A percentile compares a stretch with the other conserved stretches of the same genome.
Conservation (phyloP, 2,113 vertebrate species). For the Plecturocebus donacophilus region DNA sequence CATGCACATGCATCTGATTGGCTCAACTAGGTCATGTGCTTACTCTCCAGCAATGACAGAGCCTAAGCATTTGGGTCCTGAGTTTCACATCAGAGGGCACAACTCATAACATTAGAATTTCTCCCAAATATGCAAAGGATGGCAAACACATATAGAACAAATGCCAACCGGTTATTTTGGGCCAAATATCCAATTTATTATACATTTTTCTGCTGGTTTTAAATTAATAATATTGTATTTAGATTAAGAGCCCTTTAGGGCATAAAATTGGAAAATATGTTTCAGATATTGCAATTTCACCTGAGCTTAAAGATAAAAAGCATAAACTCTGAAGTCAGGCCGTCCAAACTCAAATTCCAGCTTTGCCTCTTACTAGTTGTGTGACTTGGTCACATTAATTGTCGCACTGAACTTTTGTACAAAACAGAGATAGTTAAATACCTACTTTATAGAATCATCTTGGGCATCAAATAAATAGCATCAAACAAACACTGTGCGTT, state of each 20-base stretch:
- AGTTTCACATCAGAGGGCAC: not conserved
- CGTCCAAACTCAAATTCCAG: not conserved
- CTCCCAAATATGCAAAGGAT: not conserved
- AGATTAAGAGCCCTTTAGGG: not conserved
- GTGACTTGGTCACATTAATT: not conserved
- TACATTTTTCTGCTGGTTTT: not conserved
- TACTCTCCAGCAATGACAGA: not conserved
- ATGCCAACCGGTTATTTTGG: not conserved
- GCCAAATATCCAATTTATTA: not conserved
- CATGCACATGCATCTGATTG: not conserved
- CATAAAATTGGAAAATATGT: not conserved
- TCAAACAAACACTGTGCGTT: slow-evolving; percentile 44
- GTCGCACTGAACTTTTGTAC: not conserved
- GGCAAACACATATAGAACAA: not conserved
- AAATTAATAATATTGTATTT: slow-evolving; percentile 24
- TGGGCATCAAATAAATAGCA: slow-evolving; percentile 1
- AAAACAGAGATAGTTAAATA: slow-evolving; percentile 2
- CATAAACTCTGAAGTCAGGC: not conserved
- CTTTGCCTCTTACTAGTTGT: not conserved
- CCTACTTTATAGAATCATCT: not conserved
- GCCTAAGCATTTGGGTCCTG: not conserved
- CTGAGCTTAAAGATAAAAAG: not conserved
- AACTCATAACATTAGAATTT: not conserved
- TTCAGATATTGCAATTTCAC: not conserved
- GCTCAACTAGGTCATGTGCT: not conserved